Percentiles rank a stretch among this genome's conserved stretches.
phyloP scores from a whole-genome alignment of 2,888 invertebrate genomes.

The Vesta saturnalis region DNA sequence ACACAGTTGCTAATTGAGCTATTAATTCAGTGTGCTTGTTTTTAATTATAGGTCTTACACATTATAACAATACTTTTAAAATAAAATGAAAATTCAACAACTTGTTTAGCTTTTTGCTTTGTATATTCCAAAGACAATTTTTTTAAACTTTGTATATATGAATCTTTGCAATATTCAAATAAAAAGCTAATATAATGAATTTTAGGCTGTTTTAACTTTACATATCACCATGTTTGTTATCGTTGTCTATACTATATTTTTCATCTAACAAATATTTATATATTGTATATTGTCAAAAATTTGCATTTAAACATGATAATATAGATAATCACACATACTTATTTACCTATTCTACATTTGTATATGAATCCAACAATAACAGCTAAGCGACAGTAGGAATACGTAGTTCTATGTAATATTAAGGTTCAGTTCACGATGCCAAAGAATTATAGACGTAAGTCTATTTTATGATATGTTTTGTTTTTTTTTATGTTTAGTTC shows the following conservation, averaged over 20 bases:
- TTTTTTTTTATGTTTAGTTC: slow-evolving; percentile 15
- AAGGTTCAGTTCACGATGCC: slow-evolving; percentile 14
- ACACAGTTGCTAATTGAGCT: slow-evolving; percentile 28
- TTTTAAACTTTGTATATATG: not conserved
- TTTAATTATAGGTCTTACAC: not conserved
- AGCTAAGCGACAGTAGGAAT: slow-evolving; percentile 5
- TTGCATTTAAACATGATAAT: slow-evolving; percentile 11
- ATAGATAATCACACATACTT: slow-evolving; percentile 5
- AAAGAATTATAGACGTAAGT: slow-evolving; percentile 15
- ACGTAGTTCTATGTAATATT: not conserved
- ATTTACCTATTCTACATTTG: slow-evolving; percentile 13
- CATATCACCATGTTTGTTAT: slow-evolving; percentile 31
- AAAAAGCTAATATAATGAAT: slow-evolving; percentile 21
- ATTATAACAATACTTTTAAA: not conserved
- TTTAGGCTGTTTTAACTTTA: slow-evolving; percentile 28
- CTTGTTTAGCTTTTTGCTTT: not conserved
- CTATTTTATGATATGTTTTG: slow-evolving; percentile 33
- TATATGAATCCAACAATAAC: slow-evolving; percentile 23
- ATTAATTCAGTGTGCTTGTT: slow-evolving; percentile 26
- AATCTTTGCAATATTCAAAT: not conserved
- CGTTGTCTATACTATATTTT: slow-evolving; percentile 35
- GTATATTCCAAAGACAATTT: too few species aligned
- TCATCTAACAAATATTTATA: slow-evolving; percentile 22
- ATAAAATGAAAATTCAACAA: slow-evolving; percentile 7
- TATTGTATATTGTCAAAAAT: slow-evolving; percentile 34